Percentiles rank a stretch among this genome's conserved stretches.
Evolutionary conservation across 2,113 vertebrate species (phyloP).

Genomic region (Nyctereutes procyonoides): DNA sequence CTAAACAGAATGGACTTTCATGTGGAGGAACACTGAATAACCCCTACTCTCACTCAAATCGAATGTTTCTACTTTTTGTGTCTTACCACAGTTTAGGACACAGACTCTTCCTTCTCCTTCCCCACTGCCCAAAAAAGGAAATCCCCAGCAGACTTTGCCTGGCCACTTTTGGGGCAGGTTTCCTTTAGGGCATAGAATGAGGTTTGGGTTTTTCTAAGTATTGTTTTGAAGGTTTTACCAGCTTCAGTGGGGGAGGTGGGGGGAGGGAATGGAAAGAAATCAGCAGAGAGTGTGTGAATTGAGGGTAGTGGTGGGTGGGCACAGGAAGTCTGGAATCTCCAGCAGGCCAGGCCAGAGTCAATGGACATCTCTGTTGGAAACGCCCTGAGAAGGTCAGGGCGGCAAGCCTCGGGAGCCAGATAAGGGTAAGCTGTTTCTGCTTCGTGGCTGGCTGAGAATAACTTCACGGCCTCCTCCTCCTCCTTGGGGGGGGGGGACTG

Average conservation of each 20-base stretch:
- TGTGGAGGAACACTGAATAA: background rate
- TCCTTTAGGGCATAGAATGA: background rate
- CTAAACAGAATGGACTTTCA: background rate
- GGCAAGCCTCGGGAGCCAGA: fast-evolving
- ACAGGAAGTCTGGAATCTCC: fast-evolving
- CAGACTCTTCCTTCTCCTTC: background rate
- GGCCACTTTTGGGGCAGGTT: background rate
- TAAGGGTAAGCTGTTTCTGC: background rate
- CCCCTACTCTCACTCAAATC: background rate
- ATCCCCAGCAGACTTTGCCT: background rate
- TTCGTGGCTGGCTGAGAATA: background rate
- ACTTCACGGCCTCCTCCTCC: fast-evolving
- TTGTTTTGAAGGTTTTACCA: background rate
- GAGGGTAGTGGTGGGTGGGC: background rate
- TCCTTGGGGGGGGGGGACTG: background rate
- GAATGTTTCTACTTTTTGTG: background rate
- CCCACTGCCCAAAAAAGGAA: background rate
- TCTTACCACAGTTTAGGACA: background rate
- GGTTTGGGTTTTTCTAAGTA: background rate
- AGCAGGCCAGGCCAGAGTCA: background rate
- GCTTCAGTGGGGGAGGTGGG: background rate
- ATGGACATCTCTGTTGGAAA: constrained; percentile 8
- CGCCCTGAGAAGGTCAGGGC: background rate
- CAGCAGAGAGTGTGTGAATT: fast-evolving
- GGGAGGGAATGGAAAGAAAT: background rate